Conservation (phyloP, 2,113 vertebrate genomes). For the Synodontis membranacea region DNA sequence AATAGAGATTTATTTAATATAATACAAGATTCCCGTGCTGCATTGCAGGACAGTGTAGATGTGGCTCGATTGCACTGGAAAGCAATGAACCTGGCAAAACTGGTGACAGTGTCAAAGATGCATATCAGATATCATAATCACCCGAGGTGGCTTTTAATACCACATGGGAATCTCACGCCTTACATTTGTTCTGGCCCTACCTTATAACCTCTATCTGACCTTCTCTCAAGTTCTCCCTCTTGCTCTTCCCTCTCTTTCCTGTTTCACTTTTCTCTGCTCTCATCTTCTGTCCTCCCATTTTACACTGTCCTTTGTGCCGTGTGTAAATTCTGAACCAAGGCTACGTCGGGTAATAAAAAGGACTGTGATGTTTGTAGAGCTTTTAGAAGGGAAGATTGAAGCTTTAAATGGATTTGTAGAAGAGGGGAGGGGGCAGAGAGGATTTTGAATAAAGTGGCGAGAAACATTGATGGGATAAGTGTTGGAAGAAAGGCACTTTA, state of each 20-base stretch:
- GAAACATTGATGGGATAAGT: background rate
- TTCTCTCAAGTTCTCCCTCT: background rate
- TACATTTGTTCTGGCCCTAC: background rate
- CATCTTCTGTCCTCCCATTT: constrained; percentile 1
- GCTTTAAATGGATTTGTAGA: constrained; percentile 2
- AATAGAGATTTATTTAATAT: background rate
- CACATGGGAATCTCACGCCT: background rate
- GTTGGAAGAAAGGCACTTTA: constrained; percentile 22
- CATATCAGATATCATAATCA: background rate
- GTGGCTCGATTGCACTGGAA: background rate
- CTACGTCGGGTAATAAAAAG: constrained; percentile 21
- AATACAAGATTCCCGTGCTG: background rate
- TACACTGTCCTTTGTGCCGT: constrained; percentile 23
- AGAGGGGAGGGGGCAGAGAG: background rate
- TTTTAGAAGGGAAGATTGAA: background rate
- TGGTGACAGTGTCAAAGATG: background rate
- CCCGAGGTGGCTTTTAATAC: background rate
- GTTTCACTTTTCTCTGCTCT: background rate
- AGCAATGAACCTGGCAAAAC: background rate
- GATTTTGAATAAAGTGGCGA: constrained; percentile 24
- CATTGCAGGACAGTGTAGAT: background rate
- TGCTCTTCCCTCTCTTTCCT: background rate
- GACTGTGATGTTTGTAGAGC: constrained; percentile 15
- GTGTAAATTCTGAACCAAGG: constrained; percentile 4
- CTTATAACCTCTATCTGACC: background rate